Conservation (phyloP, 2,113 vertebrate species). For the Halcyon malimbica region DNA sequence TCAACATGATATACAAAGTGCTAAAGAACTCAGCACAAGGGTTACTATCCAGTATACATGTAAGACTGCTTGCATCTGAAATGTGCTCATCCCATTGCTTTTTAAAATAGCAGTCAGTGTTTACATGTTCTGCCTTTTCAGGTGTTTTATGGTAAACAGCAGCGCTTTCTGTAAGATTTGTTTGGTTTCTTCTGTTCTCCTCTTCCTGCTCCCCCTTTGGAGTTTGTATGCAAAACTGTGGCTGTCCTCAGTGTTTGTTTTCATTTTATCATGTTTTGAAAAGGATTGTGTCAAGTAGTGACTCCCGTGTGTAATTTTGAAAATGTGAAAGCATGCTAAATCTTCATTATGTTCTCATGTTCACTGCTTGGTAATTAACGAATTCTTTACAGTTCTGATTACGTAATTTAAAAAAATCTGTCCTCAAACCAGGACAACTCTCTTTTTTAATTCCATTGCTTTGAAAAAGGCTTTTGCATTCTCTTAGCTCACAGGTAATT, state of each 20-base stretch:
- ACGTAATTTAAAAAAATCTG: not conserved
- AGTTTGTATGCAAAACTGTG: constrained; percentile 53
- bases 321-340: constrained; percentile 62
- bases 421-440: not conserved
- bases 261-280: constrained; percentile 42
- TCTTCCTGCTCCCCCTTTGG: not conserved
- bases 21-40: constrained; percentile 86
- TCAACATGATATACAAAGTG: constrained; percentile 89
- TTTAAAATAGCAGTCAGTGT: constrained; percentile 68
- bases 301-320: constrained; percentile 29
- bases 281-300: constrained; percentile 32
- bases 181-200: not conserved
- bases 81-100: constrained; percentile 82
- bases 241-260: constrained; percentile 66
- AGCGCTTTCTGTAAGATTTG: constrained; percentile 67
- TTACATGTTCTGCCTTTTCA: constrained; percentile 72
- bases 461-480: constrained; percentile 34
- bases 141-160: constrained; percentile 41
- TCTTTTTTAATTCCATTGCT: not conserved
- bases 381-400: not conserved
- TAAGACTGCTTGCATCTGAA: constrained; percentile 84
- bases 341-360: constrained; percentile 57
- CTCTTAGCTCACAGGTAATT: not conserved
- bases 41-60: constrained; percentile 87
- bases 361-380: constrained; percentile 39